Evolutionary conservation across 1,140 invertebrate species (phyloP).

Genomic region (Drosophila burlai): DNA sequence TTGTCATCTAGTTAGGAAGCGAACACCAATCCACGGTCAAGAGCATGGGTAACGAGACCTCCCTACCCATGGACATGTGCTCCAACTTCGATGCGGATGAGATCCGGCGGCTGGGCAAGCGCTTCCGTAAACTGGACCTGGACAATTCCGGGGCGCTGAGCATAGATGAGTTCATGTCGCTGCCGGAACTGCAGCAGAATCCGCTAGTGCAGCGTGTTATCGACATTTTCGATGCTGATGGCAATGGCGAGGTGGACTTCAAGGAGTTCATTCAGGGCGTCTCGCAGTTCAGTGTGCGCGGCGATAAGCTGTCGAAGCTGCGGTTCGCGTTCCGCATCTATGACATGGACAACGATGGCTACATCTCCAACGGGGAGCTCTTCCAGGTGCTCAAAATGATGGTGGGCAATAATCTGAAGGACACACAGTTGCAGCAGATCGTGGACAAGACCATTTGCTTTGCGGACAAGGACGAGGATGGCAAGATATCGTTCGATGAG

Average conservation of each 20-base stretch:
- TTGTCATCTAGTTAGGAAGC: constrained; percentile 9
- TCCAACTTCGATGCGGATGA: constrained; percentile 99
- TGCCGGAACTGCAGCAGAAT: constrained; percentile 99
- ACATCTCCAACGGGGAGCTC: constrained; percentile 98
- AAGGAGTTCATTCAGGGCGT: constrained; percentile 99
- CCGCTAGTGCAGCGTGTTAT: constrained; percentile 99
- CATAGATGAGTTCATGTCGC: constrained; percentile 99
- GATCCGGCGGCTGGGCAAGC: constrained; percentile 97
- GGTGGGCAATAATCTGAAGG: constrained; percentile 98
- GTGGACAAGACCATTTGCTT: constrained; percentile 98
- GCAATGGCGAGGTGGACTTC: constrained; percentile 95
- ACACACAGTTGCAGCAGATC: constrained; percentile 97
- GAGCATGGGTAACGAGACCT: constrained; percentile 96
- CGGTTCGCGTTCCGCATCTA: constrained; percentile 99
- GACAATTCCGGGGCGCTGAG: constrained; percentile 99
- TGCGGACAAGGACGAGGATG: constrained; percentile 98
- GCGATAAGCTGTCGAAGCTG: constrained; percentile 98
- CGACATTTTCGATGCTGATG: constrained; percentile 99
- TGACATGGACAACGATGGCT: constrained; percentile 99
- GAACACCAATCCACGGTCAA: neutral
- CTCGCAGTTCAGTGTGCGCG: constrained; percentile 99
- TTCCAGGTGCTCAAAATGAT: constrained; percentile 99
- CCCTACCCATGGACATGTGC: constrained; percentile 99
- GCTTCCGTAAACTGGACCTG: constrained; percentile 98
- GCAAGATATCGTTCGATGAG: constrained; percentile 98